These are phyloP conservation scores for Tinea pellionella DNA, from an alignment of 2,888 invertebrate genomes.

Conservation along the genomic window DNA sequence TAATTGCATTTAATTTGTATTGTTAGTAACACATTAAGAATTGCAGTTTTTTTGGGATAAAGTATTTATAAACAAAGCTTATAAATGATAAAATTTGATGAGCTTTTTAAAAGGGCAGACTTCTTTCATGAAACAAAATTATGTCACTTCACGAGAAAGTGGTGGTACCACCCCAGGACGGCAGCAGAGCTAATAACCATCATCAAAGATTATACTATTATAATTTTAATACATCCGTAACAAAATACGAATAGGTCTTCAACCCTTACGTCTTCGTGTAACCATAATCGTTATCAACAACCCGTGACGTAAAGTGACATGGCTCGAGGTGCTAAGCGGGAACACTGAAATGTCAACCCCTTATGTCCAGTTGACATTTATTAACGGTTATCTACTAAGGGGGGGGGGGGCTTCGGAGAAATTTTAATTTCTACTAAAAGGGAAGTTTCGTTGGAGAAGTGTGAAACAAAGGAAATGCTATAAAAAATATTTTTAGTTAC, in stretches of 20 bases:
- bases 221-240: no score
- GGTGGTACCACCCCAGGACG: no score
- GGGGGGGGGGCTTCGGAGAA: slow-evolving; percentile 38
- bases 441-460: no score
- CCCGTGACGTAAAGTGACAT: slow-evolving; percentile 22
- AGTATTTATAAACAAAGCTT: no score
- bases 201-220: no score
- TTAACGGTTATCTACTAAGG: slow-evolving; percentile 48
- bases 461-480: no score
- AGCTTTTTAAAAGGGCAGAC: no score
- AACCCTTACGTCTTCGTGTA: slow-evolving; percentile 19
- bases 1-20: neutral
- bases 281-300: slow-evolving; percentile 31
- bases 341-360: neutral
- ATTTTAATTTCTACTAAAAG: slow-evolving; percentile 23
- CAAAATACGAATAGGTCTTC: neutral
- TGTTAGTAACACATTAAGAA: neutral
- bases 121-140: no score
- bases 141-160: no score
- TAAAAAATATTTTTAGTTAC: no score
- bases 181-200: no score
- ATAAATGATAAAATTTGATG: no score
- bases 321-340: slow-evolving; percentile 10
- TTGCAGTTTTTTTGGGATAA: neutral
- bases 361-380: slow-evolving; percentile 44